Evolutionary conservation across 2,888 invertebrate species (phyloP).

Genomic region (Emmelina monodactyla): DNA sequence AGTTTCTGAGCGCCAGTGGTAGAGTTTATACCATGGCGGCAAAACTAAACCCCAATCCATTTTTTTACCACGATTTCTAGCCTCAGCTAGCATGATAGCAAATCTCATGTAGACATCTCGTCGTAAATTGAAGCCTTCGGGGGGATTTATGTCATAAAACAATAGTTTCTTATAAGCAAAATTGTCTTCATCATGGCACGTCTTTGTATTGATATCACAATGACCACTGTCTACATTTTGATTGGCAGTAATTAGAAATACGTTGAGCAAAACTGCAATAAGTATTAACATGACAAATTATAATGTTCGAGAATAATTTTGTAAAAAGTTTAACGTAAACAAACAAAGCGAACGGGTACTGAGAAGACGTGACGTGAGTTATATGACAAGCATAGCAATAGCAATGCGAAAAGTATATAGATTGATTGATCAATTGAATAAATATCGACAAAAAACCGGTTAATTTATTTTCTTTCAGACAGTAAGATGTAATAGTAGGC

Average conservation of each 20-base stretch:
- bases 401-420: too few relatives aligned
- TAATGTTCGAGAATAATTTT: background rate
- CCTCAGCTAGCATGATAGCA: constrained; percentile 79
- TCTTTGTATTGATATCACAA: constrained; percentile 20
- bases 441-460: too few relatives aligned
- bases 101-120: constrained; percentile 95
- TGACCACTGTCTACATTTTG: constrained; percentile 15
- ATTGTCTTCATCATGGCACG: constrained; percentile 13
- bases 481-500: too few relatives aligned
- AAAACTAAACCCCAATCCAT: constrained; percentile 75
- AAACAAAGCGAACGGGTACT: too few relatives aligned
- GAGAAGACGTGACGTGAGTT: too few relatives aligned
- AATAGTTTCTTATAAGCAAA: constrained; percentile 72
- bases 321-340: too few relatives aligned
- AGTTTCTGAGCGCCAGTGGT: constrained; percentile 83
- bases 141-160: constrained; percentile 92
- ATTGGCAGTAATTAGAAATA: constrained; percentile 16
- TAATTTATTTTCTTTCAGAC: too few relatives aligned
- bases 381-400: too few relatives aligned
- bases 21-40: constrained; percentile 91
- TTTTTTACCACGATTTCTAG: constrained; percentile 59
- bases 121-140: constrained; percentile 96
- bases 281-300: constrained; percentile 14
- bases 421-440: too few relatives aligned
- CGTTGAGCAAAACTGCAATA: constrained; percentile 12